phyloP scores from a whole-genome alignment of 2,888 invertebrate species.

The Orthosia gothica region DNA sequence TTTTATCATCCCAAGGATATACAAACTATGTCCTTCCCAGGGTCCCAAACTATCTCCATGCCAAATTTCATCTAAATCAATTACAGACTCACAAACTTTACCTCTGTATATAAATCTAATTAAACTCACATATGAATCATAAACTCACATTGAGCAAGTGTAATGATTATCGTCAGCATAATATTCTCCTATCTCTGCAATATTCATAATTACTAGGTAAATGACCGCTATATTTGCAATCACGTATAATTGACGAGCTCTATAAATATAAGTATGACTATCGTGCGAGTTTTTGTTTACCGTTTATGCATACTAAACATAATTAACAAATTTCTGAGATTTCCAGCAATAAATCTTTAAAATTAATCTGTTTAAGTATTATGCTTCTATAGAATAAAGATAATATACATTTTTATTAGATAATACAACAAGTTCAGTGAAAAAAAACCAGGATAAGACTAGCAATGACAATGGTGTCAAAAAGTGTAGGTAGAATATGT shows the following conservation, averaged over 20 bases:
- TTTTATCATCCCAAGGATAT: no score
- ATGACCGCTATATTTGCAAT: constrained; percentile 51
- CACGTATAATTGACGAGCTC: constrained; percentile 48
- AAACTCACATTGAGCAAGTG: background rate
- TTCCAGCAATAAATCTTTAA: constrained; percentile 13
- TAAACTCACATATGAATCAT: no score
- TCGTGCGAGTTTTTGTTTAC: constrained; percentile 36
- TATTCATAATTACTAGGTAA: constrained; percentile 41
- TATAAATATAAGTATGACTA: constrained; percentile 16
- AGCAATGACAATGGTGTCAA: no score
- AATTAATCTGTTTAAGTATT: background rate
- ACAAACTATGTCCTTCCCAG: no score
- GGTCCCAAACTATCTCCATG: no score
- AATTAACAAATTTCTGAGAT: constrained; percentile 37
- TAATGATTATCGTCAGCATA: background rate
- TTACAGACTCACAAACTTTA: background rate
- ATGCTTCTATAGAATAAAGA: background rate
- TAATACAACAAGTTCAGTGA: background rate
- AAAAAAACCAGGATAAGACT: no score
- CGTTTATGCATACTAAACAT: background rate
- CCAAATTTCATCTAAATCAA: no score
- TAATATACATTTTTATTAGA: background rate
- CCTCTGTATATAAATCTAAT: no score
- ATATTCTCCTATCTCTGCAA: constrained; percentile 21
- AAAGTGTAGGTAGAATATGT: no score